Evolutionary conservation across 2,888 invertebrate species (phyloP).

Genomic region (Dromius quadrimaculatus): DNA sequence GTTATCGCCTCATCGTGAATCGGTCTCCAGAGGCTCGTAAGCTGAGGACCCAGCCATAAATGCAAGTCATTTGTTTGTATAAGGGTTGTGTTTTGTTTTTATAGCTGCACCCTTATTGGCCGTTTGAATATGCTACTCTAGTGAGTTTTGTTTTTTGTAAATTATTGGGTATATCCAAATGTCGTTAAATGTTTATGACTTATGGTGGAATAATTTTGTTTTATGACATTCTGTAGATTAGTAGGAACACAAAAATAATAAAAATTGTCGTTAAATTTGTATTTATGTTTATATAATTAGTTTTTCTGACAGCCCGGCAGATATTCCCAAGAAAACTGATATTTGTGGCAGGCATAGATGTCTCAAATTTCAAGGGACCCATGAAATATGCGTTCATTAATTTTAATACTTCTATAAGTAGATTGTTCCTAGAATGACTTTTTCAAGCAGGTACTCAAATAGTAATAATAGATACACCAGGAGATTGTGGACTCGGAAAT

Average conservation of each 20-base stretch:
- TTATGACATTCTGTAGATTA: slow-evolving; percentile 23
- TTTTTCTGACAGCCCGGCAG: not conserved
- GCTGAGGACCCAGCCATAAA: slow-evolving; percentile 24
- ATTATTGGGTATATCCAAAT: slow-evolving; percentile 21
- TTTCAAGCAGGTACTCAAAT: too few relatives aligned
- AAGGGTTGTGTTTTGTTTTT: slow-evolving; percentile 46
- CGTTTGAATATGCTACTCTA: slow-evolving; percentile 37
- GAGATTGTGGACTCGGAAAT: too few relatives aligned
- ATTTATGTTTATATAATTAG: slow-evolving; percentile 33
- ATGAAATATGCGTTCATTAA: too few relatives aligned
- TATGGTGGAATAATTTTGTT: slow-evolving; percentile 26
- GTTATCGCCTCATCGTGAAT: slow-evolving; percentile 36
- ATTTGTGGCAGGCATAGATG: too few relatives aligned
- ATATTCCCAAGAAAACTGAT: too few relatives aligned
- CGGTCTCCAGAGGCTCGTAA: slow-evolving; percentile 38
- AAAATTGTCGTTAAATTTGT: slow-evolving; percentile 1
- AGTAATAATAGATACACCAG: too few relatives aligned
- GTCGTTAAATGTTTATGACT: slow-evolving; percentile 31
- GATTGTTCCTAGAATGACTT: too few relatives aligned
- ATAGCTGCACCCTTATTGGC: slow-evolving; percentile 46
- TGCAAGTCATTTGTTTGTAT: slow-evolving; percentile 45
- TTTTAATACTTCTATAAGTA: too few relatives aligned
- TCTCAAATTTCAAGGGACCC: too few relatives aligned
- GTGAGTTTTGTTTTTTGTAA: slow-evolving; percentile 34
- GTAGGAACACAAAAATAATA: slow-evolving; percentile 24